Conservation (phyloP, 2,113 vertebrate species). For the Carassius carassius region DNA sequence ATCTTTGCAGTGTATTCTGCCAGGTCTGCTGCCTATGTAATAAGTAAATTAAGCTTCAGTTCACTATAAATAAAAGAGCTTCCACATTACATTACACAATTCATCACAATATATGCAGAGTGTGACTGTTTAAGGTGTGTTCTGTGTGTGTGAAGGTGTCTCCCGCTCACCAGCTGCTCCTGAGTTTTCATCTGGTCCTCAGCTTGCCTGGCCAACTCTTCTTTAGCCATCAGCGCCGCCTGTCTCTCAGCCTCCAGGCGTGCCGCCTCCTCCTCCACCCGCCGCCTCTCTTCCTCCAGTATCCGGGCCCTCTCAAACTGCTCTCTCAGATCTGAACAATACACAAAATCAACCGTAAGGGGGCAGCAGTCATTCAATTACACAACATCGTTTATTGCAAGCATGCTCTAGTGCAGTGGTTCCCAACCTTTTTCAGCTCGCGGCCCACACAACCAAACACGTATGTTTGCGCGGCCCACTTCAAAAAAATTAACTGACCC, state of each 20-base stretch:
- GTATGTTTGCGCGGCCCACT: too few relatives aligned
- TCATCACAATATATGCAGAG: not conserved
- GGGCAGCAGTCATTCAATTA: constrained; percentile 38
- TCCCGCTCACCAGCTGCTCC: constrained; percentile 89
- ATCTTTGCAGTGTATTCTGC: constrained; percentile 87
- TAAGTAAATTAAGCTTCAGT: not conserved
- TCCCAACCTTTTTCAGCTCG: too few relatives aligned
- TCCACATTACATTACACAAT: not conserved
- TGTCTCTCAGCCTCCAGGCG: constrained; percentile 90
- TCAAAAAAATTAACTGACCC: too few relatives aligned
- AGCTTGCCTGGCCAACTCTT: constrained; percentile 89
- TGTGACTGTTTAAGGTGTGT: not conserved
- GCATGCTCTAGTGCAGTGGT: too few relatives aligned
- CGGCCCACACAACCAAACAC: too few relatives aligned
- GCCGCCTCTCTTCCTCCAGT: constrained; percentile 89
- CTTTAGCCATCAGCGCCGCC: constrained; percentile 91
- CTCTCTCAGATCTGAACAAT: constrained; percentile 84
- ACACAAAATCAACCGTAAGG: constrained; percentile 38
- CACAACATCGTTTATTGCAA: not conserved
- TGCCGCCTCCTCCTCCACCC: constrained; percentile 86
- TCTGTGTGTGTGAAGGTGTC: constrained; percentile 3
- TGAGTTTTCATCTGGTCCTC: constrained; percentile 92
- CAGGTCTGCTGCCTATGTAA: constrained; percentile 84
- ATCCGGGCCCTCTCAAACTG: constrained; percentile 87
- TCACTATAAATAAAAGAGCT: not conserved